Percentiles rank a stretch among this genome's conserved stretches.
These are phyloP conservation scores for Galemys pyrenaicus DNA, from an alignment of 2,113 vertebrate species.

Conservation along the genomic window DNA sequence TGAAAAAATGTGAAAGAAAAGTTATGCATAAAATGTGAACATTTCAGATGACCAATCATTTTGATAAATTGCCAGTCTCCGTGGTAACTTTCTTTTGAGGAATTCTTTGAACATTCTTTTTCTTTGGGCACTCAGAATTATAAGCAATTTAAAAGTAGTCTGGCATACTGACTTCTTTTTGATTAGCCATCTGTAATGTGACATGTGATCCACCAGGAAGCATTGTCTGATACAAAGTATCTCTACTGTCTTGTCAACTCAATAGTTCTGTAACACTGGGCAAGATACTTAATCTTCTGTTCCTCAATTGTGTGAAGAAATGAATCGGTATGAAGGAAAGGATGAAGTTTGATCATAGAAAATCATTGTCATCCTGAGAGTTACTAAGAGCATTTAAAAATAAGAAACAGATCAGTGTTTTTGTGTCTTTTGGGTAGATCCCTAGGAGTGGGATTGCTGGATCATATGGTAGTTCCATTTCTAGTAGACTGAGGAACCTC, in stretches of 20 bases:
- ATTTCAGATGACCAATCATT: slow-evolving; percentile 3
- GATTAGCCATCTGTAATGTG: slow-evolving; percentile 4
- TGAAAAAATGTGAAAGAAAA: slow-evolving; percentile 6
- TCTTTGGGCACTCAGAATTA: slow-evolving; percentile 24
- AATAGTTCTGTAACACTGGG: neutral
- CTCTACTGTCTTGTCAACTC: neutral
- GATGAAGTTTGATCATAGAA: neutral
- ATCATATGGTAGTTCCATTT: no score
- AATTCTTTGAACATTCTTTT: slow-evolving; percentile 65
- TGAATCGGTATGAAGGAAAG: neutral
- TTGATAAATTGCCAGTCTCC: slow-evolving; percentile 50
- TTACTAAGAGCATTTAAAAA: neutral
- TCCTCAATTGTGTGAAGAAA: neutral
- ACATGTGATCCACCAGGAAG: neutral
- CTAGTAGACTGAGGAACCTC: no score
- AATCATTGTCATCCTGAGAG: neutral
- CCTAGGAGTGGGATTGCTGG: no score
- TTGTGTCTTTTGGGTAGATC: no score
- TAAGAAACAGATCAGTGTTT: neutral
- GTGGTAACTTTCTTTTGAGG: slow-evolving; percentile 64
- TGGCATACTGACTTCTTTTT: slow-evolving; percentile 35
- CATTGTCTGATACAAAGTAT: neutral
- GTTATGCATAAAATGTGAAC: slow-evolving; percentile 25
- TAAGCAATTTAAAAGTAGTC: slow-evolving; percentile 55
- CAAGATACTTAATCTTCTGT: neutral